Conservation (phyloP, 2,888 invertebrate genomes). For the Zonitis immaculata region DNA sequence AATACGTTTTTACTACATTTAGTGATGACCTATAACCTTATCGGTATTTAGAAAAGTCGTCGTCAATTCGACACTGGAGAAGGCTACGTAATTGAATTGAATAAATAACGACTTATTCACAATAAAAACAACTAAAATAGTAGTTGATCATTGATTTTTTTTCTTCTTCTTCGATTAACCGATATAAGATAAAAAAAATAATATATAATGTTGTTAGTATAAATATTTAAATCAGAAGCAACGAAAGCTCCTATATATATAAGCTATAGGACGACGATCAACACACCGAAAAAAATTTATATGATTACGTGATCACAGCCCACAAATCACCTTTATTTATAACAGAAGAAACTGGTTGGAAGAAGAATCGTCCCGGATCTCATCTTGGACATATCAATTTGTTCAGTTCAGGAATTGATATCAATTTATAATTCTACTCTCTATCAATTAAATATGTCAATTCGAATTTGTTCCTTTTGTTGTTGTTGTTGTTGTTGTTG, state of each 20-base stretch:
- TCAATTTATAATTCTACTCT: constrained; percentile 17
- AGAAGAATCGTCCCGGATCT: constrained; percentile 16
- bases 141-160: too few species aligned
- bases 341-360: background rate
- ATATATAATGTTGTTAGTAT: too few species aligned
- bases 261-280: too few species aligned
- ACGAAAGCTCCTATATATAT: constrained; percentile 19
- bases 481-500: too few species aligned
- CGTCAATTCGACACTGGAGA: background rate
- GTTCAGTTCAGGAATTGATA: constrained; percentile 16
- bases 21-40: background rate
- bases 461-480: constrained; percentile 16
- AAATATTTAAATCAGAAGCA: background rate
- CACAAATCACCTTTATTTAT: constrained; percentile 19
- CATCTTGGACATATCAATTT: constrained; percentile 19
- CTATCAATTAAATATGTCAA: constrained; percentile 19
- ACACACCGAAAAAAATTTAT: too few species aligned
- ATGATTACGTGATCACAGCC: constrained; percentile 12
- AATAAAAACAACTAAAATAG: too few species aligned
- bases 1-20: background rate
- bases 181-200: too few species aligned
- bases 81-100: background rate
- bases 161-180: too few species aligned
- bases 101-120: too few species aligned
- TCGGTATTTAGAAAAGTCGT: background rate